Evolutionary conservation across 64 coral and sea anemone genomes (phyloP), one percentile per base, ranked within the genome.

Genomic region (Cladopsammia gracilis): DNA sequence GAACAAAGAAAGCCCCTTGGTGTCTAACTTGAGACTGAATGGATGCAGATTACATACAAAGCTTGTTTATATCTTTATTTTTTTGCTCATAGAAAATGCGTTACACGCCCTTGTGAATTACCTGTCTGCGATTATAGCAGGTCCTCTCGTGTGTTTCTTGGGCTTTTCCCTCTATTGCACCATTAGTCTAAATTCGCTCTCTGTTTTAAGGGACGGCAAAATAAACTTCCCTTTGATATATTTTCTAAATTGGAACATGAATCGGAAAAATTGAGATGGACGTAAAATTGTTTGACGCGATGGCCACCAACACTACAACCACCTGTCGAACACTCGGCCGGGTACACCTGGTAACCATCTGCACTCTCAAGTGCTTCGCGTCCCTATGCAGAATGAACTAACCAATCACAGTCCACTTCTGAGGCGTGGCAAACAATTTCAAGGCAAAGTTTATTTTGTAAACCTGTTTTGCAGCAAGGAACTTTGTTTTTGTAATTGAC

Each of bases 261-360:
- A 80, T 80, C 25, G 4, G 7, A 15, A 5, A 19, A 61, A 58
- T 12, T 14, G 19, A 0, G 18, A 25, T 7, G 19, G 11, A 56
- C 14, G 46, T 73, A 46, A 46, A 15, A 7, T 42, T 4, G 44
- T 78, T 70, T 80, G 25, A 80, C 25, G 5, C 25, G 2, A 62
- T 61, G 18, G 54, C 25, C 14, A 80, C 77, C 77, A 62, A 80
- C 56, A 80, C 13, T 80, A 80, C 1, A 62, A 62, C 15, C 77
- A 80, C 77, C 77, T 80, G 77, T 62, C 51, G 10, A 12, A 56
- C 3, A 34, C 22, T 4, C 0, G n/a, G 25, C 25, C 26, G 26
- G 54, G 24, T 56, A 26, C 77, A 22, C 54, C 77, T 25, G 7
- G 20, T 25, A 5, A 19, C 4, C 10, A 6, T 76, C 48, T 76